These are phyloP conservation scores for Diarsia brunnea DNA, from an alignment of 2,888 invertebrate species.

Conservation along the genomic window DNA sequence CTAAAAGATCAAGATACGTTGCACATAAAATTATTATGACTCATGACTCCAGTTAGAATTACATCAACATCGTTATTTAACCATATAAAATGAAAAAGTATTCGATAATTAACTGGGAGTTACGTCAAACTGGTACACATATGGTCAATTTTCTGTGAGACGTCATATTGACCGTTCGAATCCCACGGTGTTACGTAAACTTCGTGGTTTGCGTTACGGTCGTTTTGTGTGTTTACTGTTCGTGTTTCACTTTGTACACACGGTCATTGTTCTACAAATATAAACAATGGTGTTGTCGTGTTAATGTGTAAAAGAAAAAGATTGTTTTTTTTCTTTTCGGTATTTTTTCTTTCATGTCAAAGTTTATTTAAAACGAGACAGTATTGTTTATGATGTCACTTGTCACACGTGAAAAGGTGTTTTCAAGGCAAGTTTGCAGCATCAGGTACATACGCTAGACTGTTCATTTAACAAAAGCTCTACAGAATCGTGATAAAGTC, in stretches of 20 bases:
- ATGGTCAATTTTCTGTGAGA: conserved; percentile 67
- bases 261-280: conserved; percentile 62
- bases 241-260: conserved; percentile 52
- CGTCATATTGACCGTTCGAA: conserved; percentile 66
- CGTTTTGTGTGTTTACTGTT: conserved; percentile 55
- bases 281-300: conserved; percentile 55
- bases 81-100: conserved; percentile 50
- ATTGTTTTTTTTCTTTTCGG: conserved; percentile 35
- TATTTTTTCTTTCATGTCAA: conserved; percentile 27
- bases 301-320: conserved; percentile 52
- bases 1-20: conserved; percentile 61
- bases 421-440: not conserved
- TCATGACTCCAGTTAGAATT: conserved; percentile 53
- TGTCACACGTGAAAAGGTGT: not conserved
- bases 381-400: not conserved
- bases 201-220: conserved; percentile 49
- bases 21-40: conserved; percentile 64
- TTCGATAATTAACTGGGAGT: conserved; percentile 63
- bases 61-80: conserved; percentile 63
- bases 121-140: conserved; percentile 63
- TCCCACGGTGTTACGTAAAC: conserved; percentile 80
- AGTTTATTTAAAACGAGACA: conserved; percentile 14
- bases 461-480: not conserved
- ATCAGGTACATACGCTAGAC: too few species aligned
- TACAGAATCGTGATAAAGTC: conserved; percentile 6